phyloP scores from a whole-genome alignment of 2,113 vertebrate genomes.

The Naja naja region DNA sequence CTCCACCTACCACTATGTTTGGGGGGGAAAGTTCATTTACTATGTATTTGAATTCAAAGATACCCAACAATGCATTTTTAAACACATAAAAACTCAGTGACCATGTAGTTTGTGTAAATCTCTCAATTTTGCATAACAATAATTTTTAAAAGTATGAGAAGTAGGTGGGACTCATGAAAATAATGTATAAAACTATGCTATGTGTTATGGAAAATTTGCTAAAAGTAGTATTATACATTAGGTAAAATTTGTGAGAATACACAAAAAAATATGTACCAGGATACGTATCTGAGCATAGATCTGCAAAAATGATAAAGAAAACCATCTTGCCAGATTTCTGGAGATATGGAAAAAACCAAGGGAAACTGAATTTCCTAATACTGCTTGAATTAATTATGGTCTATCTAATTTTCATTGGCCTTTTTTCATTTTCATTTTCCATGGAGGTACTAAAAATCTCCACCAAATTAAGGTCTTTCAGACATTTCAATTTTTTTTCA shows the following conservation, averaged over 20 bases:
- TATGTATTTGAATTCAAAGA: neutral
- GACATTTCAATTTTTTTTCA: neutral
- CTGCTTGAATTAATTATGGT: neutral
- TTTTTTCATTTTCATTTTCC: neutral
- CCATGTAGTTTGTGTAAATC: neutral
- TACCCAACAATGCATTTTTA: neutral
- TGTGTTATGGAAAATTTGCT: neutral
- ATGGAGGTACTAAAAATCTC: neutral
- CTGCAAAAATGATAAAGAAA: neutral
- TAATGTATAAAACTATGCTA: neutral
- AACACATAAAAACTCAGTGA: neutral
- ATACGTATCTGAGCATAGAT: neutral
- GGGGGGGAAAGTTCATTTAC: neutral
- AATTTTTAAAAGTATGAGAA: neutral
- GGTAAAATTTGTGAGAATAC: neutral
- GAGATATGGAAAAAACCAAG: neutral
- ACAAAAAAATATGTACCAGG: neutral
- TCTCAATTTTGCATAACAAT: neutral
- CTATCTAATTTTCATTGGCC: neutral
- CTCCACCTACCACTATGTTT: too few species aligned
- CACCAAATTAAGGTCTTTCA: neutral
- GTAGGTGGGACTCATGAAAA: neutral
- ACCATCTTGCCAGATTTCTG: neutral
- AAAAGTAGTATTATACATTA: neutral
- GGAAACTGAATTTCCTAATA: neutral